Evolutionary conservation across 2,797 vertebrate species (phyloP).

Genomic region (Sandelia bainsii): DNA sequence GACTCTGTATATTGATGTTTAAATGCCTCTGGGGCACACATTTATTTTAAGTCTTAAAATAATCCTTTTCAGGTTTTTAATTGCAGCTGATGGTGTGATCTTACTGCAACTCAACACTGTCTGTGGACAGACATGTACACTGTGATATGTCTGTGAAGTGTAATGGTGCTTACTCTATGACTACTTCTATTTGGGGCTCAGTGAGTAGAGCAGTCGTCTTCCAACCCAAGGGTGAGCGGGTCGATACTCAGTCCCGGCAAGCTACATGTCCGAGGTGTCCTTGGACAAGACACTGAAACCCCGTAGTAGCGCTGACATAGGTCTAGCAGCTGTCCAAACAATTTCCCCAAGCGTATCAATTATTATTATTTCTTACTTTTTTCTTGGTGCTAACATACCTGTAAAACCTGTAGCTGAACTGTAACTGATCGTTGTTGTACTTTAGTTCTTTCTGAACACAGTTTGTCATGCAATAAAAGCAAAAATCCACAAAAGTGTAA

Average conservation of each 20-base stretch:
- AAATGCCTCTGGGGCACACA: constrained; percentile 49
- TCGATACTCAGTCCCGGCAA: no score
- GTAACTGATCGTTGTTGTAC: neutral
- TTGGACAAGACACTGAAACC: no score
- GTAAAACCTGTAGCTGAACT: constrained; percentile 4
- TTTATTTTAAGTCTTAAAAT: constrained; percentile 71
- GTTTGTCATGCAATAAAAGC: neutral
- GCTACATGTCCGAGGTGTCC: no score
- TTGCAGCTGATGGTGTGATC: constrained; percentile 67
- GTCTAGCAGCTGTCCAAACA: no score
- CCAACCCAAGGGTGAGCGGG: no score
- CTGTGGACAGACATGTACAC: constrained; percentile 49
- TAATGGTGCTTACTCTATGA: constrained; percentile 30
- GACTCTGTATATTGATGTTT: constrained; percentile 34
- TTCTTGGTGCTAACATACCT: constrained; percentile 12
- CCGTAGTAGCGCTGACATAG: no score
- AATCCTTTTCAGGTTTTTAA: constrained; percentile 58
- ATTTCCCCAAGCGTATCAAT: no score
- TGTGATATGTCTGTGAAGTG: constrained; percentile 40
- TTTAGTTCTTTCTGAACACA: neutral
- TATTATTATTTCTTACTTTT: no score
- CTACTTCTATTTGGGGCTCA: constrained; percentile 15
- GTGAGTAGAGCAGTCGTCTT: no score
- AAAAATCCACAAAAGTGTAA: neutral
- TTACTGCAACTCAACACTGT: constrained; percentile 62